Evolutionary conservation across 2,888 invertebrate genomes (phyloP), one percentile per base, ranked within the genome.

Genomic region (Tiphia femorata): DNA sequence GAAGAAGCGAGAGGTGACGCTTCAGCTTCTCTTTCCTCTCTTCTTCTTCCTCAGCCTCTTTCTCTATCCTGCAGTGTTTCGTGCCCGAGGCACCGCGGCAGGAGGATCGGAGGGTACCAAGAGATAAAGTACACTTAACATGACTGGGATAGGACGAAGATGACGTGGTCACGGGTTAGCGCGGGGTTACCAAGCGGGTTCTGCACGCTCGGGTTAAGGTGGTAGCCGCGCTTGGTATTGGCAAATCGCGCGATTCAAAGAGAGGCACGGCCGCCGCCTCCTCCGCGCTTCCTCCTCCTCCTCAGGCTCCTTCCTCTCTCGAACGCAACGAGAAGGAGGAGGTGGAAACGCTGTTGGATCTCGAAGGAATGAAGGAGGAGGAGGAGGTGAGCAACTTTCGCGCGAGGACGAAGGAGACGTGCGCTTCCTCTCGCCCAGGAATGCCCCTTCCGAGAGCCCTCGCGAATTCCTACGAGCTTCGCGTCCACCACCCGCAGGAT

Each of bases 321-420:
- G n/a, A 59, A 48, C 44, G 42, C 23, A 7, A 43, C 21, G 48
- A 21, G 48, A 16, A 8, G 17, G 41, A 49, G 49, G 52, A 19
- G 27, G 29, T n/a, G 38, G 49, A 40, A 30, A 23, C 42, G 53
- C 47, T 6, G 25, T 12, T 6, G 38, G 25, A 14, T 12, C 10
- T 14, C 16, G 20, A 35, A 8, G 51, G 51, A 49, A 37, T 48
- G 58, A 51, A 53, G 57, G 58, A 55, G 59, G 46, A 52, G 55
- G 58, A 61, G 68, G 70, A 68, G 69, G 70, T 52, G 72, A 74
- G 68, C 64, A 75, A 77, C 75, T 76, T 76, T 77, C 77, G 73
- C 77, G 76, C 74, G 72, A 73, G 58, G 62, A 66, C n/a, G n/a
- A n/a, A n/a, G n/a, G n/a, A n/a, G n/a, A n/a, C n/a, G n/a, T n/a